A percentile compares a stretch with the other conserved stretches of the same genome.
phyloP scores from a whole-genome alignment of 2,797 vertebrate genomes.

The Menidia menidia region DNA sequence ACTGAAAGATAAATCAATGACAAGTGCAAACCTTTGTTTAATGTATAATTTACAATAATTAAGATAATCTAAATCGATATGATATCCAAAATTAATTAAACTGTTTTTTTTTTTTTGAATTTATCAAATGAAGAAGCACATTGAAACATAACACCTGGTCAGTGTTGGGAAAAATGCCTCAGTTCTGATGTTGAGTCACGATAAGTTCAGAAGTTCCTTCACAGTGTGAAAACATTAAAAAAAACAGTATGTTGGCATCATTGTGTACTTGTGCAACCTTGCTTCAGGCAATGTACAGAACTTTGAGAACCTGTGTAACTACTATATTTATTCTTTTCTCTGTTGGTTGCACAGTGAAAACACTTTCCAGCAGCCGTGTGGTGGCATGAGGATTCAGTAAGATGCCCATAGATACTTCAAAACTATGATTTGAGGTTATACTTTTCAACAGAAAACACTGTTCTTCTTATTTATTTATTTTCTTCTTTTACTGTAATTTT shows the following conservation, averaged over 20 bases:
- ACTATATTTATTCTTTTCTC: neutral
- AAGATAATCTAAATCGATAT: neutral
- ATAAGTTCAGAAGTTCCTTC: slow-evolving; percentile 15
- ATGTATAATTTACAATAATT: neutral
- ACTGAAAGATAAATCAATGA: too few species aligned
- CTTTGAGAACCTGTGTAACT: neutral
- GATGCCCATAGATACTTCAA: neutral
- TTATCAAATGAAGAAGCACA: slow-evolving; percentile 23
- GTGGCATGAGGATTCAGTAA: neutral
- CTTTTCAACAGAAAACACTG: too few species aligned
- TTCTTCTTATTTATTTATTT: neutral
- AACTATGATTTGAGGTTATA: neutral
- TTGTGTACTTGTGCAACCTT: neutral
- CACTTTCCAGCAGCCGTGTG: slow-evolving; percentile 4
- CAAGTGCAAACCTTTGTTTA: neutral
- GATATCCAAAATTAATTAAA: neutral
- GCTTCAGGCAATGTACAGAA: neutral
- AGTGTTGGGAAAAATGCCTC: slow-evolving; percentile 19
- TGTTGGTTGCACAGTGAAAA: neutral
- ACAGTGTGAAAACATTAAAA: slow-evolving; percentile 26
- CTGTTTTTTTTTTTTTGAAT: neutral
- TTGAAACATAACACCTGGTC: slow-evolving; percentile 27
- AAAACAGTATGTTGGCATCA: slow-evolving; percentile 3
- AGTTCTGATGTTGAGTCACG: slow-evolving; percentile 12
- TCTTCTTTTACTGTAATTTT: neutral